Evolutionary conservation across 1,140 invertebrate genomes (phyloP).

Genomic region (Cydia fagiglandana): DNA sequence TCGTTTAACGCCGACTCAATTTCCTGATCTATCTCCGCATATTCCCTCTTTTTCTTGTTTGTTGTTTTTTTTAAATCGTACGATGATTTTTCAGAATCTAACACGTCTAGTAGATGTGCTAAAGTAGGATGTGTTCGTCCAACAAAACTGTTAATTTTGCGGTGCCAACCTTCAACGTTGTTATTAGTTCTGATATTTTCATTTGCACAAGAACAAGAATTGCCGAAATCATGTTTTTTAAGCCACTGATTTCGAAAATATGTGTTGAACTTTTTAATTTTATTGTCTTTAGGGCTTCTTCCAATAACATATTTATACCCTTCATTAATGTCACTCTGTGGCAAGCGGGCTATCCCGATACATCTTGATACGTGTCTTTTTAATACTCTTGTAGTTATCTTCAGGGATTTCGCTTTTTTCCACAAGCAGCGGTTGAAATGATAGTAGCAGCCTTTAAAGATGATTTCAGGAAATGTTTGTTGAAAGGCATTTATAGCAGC

Average conservation of each 20-base stretch:
- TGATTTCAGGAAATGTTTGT: neutral
- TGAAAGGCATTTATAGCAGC: slow-evolving; percentile 21
- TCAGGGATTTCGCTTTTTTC: slow-evolving; percentile 8
- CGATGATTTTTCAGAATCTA: neutral
- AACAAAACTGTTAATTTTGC: slow-evolving; percentile 30
- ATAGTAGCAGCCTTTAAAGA: slow-evolving; percentile 14
- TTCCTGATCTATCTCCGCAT: neutral
- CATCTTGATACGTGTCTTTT: slow-evolving; percentile 18
- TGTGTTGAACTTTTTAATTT: slow-evolving; percentile 33
- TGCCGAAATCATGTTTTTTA: slow-evolving; percentile 25
- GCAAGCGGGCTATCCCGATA: slow-evolving; percentile 32
- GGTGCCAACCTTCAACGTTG: slow-evolving; percentile 34
- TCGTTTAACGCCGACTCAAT: neutral
- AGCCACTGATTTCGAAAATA: slow-evolving; percentile 34
- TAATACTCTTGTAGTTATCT: neutral
- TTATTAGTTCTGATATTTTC: slow-evolving; percentile 34
- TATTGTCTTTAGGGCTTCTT: slow-evolving; percentile 17
- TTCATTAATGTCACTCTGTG: neutral
- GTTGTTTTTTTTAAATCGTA: neutral
- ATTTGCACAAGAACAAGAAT: slow-evolving; percentile 31
- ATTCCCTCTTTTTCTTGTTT: neutral
- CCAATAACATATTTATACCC: slow-evolving; percentile 32
- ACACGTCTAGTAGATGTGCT: slow-evolving; percentile 32
- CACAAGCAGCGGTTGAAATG: slow-evolving; percentile 13
- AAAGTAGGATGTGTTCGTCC: slow-evolving; percentile 23